Conservation (phyloP, 2,113 vertebrate genomes). For the Muntiacus muntjak region DNA sequence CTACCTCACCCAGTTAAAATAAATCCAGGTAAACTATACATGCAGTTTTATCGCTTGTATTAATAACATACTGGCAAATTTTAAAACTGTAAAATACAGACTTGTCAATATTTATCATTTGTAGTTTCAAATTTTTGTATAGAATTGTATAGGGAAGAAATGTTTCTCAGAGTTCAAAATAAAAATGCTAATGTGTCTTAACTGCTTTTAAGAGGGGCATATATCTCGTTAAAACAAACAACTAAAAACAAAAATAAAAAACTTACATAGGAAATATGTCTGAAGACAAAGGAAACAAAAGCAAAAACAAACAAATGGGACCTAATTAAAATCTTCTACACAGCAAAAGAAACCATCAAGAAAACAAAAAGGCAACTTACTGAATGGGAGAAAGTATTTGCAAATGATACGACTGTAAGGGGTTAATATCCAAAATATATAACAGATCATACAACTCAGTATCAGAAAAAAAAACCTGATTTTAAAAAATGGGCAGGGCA, state of each 20-base stretch:
- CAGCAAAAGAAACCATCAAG: neutral
- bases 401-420: neutral
- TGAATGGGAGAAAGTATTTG: neutral
- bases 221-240: neutral
- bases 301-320: neutral
- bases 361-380: neutral
- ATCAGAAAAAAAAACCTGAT: neutral
- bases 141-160: neutral
- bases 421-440: neutral
- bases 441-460: neutral
- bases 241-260: neutral
- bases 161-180: neutral
- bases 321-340: neutral
- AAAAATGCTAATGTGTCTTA: neutral
- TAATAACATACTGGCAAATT: neutral
- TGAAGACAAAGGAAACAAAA: neutral
- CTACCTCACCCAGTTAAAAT: neutral
- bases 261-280: neutral
- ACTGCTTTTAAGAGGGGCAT: neutral
- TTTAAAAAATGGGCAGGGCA: neutral
- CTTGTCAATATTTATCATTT: neutral
- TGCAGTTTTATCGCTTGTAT: neutral
- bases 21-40: neutral
- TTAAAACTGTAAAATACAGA: slow-evolving; percentile 3
- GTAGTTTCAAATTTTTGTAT: neutral